Percentiles rank a stretch among this genome's conserved stretches.
These are phyloP conservation scores for Acanthacorydalis orientalis DNA, from an alignment of 2,888 invertebrate species.

Conservation along the genomic window DNA sequence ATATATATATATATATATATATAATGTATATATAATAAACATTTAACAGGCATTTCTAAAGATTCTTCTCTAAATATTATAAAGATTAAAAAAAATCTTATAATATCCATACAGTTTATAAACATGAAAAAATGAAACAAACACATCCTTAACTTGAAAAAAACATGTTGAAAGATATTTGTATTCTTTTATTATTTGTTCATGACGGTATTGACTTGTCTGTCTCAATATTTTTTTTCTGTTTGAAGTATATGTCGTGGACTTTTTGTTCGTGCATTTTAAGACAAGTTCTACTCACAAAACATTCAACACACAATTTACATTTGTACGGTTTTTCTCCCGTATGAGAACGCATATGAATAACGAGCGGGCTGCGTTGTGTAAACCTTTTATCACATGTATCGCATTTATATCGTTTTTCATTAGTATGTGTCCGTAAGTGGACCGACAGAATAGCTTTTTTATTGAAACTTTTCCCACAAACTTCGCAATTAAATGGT, in stretches of 20 bases:
- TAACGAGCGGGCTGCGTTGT: slow-evolving; percentile 9
- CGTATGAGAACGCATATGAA: slow-evolving; percentile 32
- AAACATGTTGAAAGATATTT: too few species aligned
- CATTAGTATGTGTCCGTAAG: slow-evolving; percentile 28
- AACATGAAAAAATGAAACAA: too few species aligned
- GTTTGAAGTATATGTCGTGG: neutral
- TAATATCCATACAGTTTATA: too few species aligned
- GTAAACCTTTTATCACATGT: slow-evolving; percentile 6
- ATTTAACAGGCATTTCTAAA: too few species aligned
- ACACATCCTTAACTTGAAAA: too few species aligned
- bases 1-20: too few species aligned
- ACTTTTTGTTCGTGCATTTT: neutral
- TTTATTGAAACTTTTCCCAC: slow-evolving; percentile 29
- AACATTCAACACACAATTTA: slow-evolving; percentile 15
- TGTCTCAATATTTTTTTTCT: too few species aligned
- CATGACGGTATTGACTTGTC: too few species aligned
- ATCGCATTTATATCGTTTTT: slow-evolving; percentile 26
- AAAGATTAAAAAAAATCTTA: too few species aligned
- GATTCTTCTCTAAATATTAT: too few species aligned
- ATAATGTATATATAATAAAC: too few species aligned
- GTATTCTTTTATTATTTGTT: too few species aligned
- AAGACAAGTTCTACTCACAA: slow-evolving; percentile 12
- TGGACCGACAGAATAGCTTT: slow-evolving; percentile 28
- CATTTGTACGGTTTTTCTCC: slow-evolving; percentile 35
- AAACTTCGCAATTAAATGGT: slow-evolving; percentile 27